A percentile compares a stretch with the other conserved stretches of the same genome.
These are phyloP conservation scores for Xyrichtys novacula DNA, from an alignment of 2,797 vertebrate species.

Conservation along the genomic window DNA sequence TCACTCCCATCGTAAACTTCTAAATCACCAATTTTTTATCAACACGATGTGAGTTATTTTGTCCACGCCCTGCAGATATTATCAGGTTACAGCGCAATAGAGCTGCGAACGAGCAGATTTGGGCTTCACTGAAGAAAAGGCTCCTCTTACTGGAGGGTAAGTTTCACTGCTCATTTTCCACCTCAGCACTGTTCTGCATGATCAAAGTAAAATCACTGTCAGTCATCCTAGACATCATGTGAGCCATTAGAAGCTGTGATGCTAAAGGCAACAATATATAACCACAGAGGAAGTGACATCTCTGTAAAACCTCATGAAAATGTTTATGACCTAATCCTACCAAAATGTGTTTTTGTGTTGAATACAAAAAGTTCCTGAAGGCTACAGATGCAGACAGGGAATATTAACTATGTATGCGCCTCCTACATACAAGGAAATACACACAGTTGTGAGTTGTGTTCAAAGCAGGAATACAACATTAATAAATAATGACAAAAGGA, in stretches of 20 bases:
- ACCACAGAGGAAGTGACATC: not conserved
- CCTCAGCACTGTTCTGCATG: constrained; percentile 47
- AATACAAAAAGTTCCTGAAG: not conserved
- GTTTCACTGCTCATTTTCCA: constrained; percentile 60
- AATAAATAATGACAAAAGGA: constrained; percentile 23
- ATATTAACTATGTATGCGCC: not conserved
- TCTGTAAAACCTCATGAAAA: constrained; percentile 34
- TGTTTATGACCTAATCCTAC: constrained; percentile 14
- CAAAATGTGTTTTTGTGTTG: not conserved
- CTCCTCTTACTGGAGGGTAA: constrained; percentile 56
- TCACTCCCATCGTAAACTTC: not conserved
- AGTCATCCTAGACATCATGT: too few species aligned
- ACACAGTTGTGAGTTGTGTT: not conserved
- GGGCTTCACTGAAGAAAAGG: constrained; percentile 57
- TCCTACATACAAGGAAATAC: constrained; percentile 2
- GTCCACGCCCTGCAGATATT: constrained; percentile 6
- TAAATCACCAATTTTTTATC: not conserved
- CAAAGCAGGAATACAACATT: constrained; percentile 1
- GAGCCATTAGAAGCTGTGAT: not conserved
- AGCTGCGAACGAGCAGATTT: constrained; percentile 42
- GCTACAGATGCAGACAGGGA: not conserved
- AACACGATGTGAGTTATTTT: constrained; percentile 11
- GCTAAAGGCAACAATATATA: not conserved
- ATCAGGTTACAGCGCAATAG: not conserved
- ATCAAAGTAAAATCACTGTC: not conserved